phyloP scores from a whole-genome alignment of 2,888 invertebrate species.

The Eubasilissa splendida region DNA sequence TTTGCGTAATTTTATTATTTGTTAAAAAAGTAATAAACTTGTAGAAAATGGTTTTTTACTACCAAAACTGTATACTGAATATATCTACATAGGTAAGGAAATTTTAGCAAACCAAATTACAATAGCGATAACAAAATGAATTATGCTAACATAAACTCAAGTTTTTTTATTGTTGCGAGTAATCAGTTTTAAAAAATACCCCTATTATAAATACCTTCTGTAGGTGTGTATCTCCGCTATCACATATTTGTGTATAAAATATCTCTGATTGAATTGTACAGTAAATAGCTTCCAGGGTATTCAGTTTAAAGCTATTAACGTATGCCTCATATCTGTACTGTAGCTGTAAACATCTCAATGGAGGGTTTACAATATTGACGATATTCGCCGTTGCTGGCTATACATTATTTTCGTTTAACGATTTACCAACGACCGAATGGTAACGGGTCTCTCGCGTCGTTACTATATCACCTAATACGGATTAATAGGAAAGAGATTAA shows the following conservation, averaged over 20 bases:
- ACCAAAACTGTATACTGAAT: background rate
- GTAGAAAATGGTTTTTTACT: background rate
- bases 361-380: conserved; percentile 1
- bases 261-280: too few relatives aligned
- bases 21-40: background rate
- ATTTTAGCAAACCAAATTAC: background rate
- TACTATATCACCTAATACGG: background rate
- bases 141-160: too few relatives aligned
- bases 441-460: conserved; percentile 29
- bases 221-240: background rate
- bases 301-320: conserved; percentile 4
- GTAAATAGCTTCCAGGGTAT: conserved; percentile 1
- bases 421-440: conserved; percentile 26
- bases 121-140: too few relatives aligned
- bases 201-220: background rate
- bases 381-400: background rate
- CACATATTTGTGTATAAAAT: too few relatives aligned
- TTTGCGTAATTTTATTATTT: background rate
- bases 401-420: conserved; percentile 41
- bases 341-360: conserved; percentile 21
- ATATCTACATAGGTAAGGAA: background rate
- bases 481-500: too few relatives aligned
- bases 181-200: background rate
- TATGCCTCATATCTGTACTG: conserved; percentile 5
- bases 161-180: too few relatives aligned